Evolutionary conservation across 2,888 invertebrate genomes (phyloP).

Genomic region (Crepidodera aurea): DNA sequence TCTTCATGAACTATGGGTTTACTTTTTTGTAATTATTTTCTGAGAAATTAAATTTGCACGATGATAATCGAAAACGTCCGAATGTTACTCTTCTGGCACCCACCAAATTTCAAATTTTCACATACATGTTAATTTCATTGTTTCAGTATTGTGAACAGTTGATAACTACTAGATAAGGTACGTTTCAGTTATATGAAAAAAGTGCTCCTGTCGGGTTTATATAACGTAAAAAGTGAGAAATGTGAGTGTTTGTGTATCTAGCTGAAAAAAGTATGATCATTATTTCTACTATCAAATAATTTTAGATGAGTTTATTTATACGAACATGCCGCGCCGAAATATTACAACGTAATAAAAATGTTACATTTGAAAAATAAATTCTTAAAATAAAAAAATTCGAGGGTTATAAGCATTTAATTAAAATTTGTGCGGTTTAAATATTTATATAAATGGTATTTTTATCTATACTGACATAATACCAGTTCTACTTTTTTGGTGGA

Average conservation of each 20-base stretch:
- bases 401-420: too few relatives aligned
- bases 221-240: not conserved
- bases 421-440: too few relatives aligned
- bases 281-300: conserved; percentile 12
- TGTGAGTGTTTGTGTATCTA: conserved; percentile 7
- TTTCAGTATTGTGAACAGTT: conserved; percentile 52
- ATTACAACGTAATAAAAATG: conserved; percentile 9
- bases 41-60: conserved; percentile 50
- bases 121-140: conserved; percentile 55
- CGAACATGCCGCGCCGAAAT: conserved; percentile 1
- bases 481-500: too few relatives aligned
- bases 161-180: conserved; percentile 43
- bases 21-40: conserved; percentile 46
- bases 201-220: conserved; percentile 49
- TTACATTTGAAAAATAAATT: too few relatives aligned
- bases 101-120: conserved; percentile 54
- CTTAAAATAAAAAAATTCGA: not conserved
- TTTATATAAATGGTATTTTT: too few relatives aligned
- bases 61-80: conserved; percentile 55
- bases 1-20: conserved; percentile 3
- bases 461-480: too few relatives aligned
- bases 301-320: conserved; percentile 20
- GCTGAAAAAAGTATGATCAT: conserved; percentile 6
- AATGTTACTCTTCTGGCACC: conserved; percentile 54
- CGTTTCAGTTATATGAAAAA: conserved; percentile 25